Conservation (phyloP, 2,113 vertebrate genomes). For the Sminthopsis crassicaudata region DNA sequence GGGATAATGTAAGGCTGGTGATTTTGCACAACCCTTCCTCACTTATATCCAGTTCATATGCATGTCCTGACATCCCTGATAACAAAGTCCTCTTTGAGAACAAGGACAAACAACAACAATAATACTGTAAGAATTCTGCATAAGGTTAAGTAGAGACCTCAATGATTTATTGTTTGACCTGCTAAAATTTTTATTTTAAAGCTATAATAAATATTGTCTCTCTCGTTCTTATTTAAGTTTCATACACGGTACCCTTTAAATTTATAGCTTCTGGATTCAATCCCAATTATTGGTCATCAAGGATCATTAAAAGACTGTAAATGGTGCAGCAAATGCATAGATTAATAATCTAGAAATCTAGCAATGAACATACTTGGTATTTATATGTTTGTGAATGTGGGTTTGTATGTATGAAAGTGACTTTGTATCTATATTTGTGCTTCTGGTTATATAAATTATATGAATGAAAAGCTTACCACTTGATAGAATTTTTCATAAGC, state of each 20-base stretch:
- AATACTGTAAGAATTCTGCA: not conserved
- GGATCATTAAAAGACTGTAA: not conserved
- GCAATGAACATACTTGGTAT: not conserved
- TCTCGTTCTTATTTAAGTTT: not conserved
- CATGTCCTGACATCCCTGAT: no score
- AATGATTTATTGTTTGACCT: not conserved
- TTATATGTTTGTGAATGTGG: not conserved
- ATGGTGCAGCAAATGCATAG: not conserved
- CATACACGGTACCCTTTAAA: not conserved
- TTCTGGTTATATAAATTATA: not conserved
- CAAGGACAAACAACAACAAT: no score
- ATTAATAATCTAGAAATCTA: not conserved
- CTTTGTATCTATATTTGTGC: not conserved
- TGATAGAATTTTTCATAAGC: not conserved
- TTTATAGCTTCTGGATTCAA: not conserved
- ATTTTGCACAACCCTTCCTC: no score
- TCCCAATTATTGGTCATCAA: not conserved
- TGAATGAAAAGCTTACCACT: not conserved
- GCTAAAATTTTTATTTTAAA: not conserved
- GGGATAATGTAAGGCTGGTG: no score
- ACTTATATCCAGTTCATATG: no score
- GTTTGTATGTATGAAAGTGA: not conserved
- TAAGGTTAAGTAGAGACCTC: not conserved
- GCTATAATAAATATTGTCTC: no score
- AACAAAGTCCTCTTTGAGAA: no score